Conservation (phyloP, 2,888 invertebrate genomes). For the Conops quadrifasciatus region DNA sequence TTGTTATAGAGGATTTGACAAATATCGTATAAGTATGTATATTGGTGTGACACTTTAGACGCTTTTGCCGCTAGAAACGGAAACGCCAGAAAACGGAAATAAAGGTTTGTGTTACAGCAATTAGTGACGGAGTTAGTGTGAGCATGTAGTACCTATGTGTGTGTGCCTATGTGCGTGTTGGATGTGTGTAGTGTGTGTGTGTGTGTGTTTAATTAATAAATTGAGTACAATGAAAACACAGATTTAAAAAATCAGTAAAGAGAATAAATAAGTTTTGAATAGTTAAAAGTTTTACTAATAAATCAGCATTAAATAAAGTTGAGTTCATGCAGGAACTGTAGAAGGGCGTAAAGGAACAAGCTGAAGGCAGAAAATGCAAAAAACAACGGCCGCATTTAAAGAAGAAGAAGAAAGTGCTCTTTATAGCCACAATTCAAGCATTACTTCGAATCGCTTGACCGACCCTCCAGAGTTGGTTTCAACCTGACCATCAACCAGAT, state of each 20-base stretch:
- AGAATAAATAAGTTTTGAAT: constrained; percentile 10
- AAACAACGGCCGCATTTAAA: too few species aligned
- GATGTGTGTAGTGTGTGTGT: background rate
- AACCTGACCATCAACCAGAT: too few species aligned
- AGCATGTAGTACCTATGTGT: background rate
- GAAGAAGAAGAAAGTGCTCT: too few species aligned
- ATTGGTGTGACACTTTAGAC: background rate
- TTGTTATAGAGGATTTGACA: constrained; percentile 6
- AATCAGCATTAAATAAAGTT: constrained; percentile 19
- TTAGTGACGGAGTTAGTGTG: background rate
- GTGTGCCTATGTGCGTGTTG: background rate
- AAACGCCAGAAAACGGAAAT: background rate
- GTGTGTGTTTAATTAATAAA: constrained; percentile 7
- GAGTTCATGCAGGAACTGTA: background rate
- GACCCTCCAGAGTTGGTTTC: too few species aligned
- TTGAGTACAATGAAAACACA: background rate
- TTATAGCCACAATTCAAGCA: too few species aligned
- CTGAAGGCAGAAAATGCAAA: too few species aligned
- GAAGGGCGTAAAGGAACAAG: too few species aligned
- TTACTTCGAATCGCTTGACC: too few species aligned
- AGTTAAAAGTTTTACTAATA: constrained; percentile 21
- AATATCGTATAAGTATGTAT: too few species aligned
- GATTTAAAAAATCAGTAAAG: constrained; percentile 9
- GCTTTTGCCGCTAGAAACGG: background rate
- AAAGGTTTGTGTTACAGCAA: constrained; percentile 15